Evolutionary conservation across 2,113 vertebrate genomes (phyloP).

Genomic region (Crocuta crocuta): DNA sequence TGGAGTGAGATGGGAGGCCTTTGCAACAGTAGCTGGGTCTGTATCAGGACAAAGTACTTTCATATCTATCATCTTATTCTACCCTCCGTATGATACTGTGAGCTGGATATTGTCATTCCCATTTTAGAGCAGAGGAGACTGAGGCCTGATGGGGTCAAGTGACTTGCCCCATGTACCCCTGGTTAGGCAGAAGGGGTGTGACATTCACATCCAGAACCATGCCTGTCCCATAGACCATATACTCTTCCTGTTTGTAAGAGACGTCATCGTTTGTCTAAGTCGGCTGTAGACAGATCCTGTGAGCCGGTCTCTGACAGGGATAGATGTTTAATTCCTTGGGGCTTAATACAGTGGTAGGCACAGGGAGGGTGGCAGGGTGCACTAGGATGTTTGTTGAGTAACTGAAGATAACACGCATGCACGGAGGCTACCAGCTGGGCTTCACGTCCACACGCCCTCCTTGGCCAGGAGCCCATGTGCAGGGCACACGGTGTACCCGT

Average conservation of each 20-base stretch:
- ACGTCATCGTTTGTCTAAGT: not conserved
- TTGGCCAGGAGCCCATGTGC: not conserved
- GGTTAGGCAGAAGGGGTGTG: not conserved
- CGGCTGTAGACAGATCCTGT: not conserved
- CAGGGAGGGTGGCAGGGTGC: not conserved
- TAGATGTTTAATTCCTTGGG: not conserved
- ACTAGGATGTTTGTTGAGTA: not conserved
- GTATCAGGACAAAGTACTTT: not conserved
- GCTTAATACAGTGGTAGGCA: not conserved
- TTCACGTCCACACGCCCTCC: too few relatives aligned
- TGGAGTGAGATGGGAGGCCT: not conserved
- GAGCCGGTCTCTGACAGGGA: not conserved
- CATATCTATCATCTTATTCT: not conserved
- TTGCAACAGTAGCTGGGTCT: not conserved
- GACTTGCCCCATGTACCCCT: not conserved
- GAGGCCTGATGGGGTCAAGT: not conserved
- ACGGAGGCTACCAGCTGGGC: not conserved
- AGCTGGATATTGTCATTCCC: not conserved
- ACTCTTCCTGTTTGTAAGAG: not conserved
- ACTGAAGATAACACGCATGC: not conserved
- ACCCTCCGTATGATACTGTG: rapidly evolving
- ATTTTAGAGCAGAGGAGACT: constrained; percentile 22
- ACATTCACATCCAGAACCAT: not conserved
- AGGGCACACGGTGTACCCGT: not conserved
- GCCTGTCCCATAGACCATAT: not conserved